Evolutionary conservation across 2,797 vertebrate genomes (phyloP).

Genomic region (Pseudomugil gertrudae): DNA sequence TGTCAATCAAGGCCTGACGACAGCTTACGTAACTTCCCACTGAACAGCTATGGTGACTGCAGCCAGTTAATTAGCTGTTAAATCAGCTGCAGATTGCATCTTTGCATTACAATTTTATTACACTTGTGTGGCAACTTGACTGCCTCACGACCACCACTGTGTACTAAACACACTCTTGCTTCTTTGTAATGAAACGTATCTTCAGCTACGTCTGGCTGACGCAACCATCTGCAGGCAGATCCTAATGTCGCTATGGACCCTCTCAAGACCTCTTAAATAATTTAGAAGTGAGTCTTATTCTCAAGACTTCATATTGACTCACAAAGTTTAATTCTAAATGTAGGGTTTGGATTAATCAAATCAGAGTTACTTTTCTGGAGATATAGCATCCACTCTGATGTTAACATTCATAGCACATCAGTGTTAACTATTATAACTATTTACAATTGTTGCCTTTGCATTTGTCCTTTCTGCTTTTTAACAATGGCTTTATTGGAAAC

Average conservation of each 20-base stretch:
- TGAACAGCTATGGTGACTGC: slow-evolving; percentile 6
- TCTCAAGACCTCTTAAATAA: slow-evolving; percentile 63
- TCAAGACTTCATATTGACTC: slow-evolving; percentile 47
- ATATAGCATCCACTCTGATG: slow-evolving; percentile 35
- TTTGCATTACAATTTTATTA: slow-evolving; percentile 26
- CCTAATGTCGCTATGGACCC: slow-evolving; percentile 58
- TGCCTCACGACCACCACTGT: slow-evolving; percentile 21
- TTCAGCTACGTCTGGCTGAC: slow-evolving; percentile 48
- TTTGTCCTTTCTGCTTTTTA: slow-evolving; percentile 36
- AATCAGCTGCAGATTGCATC: slow-evolving; percentile 17
- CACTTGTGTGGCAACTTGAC: slow-evolving; percentile 15
- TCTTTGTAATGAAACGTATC: slow-evolving; percentile 60
- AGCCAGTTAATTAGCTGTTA: slow-evolving; percentile 35
- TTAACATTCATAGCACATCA: slow-evolving; percentile 21
- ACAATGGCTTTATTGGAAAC: slow-evolving; percentile 28
- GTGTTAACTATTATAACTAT: slow-evolving; percentile 16
- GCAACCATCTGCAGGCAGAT: slow-evolving; percentile 63
- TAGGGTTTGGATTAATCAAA: slow-evolving; percentile 43
- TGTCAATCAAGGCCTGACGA: slow-evolving; percentile 36
- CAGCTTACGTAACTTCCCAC: slow-evolving; percentile 15
- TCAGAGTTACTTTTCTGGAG: slow-evolving; percentile 27
- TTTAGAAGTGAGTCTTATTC: slow-evolving; percentile 50
- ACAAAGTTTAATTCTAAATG: slow-evolving; percentile 40
- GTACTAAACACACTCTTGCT: slow-evolving; percentile 45
- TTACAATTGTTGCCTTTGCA: slow-evolving; percentile 28